Evolutionary conservation across 1,140 invertebrate species (phyloP).

Genomic region (Drosophila grimshawi): DNA sequence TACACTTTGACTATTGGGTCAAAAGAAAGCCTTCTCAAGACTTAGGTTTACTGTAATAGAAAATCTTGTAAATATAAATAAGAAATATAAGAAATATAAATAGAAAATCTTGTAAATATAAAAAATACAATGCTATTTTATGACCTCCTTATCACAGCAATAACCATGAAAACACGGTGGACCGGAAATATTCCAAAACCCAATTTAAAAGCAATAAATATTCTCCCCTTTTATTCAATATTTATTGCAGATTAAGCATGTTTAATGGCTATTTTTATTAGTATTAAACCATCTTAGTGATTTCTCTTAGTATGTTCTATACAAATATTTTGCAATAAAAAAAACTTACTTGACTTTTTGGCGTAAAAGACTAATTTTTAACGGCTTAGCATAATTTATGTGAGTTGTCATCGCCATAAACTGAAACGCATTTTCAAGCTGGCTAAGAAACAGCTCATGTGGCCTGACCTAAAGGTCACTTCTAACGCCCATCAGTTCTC

Average conservation of each 20-base stretch:
- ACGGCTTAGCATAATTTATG: neutral
- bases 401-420: conserved; percentile 1
- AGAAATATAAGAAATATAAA: too few relatives aligned
- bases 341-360: too few relatives aligned
- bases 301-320: neutral
- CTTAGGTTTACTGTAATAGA: neutral
- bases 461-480: conserved; percentile 41
- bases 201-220: neutral
- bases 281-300: too few relatives aligned
- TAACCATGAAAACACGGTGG: neutral
- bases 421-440: conserved; percentile 13
- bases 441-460: neutral
- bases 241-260: neutral
- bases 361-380: neutral
- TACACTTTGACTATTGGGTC: neutral
- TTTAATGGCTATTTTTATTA: neutral
- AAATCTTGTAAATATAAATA: too few relatives aligned
- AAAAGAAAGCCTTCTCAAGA: neutral
- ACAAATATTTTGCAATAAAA: neutral
- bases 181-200: neutral
- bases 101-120: neutral
- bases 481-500: conserved; percentile 21
- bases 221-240: neutral
- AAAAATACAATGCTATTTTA: neutral
- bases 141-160: too few relatives aligned